Conservation (phyloP, 37 sponge, comb jelly and placozoan genomes). For the Mnemiopsis leidyi region DNA sequence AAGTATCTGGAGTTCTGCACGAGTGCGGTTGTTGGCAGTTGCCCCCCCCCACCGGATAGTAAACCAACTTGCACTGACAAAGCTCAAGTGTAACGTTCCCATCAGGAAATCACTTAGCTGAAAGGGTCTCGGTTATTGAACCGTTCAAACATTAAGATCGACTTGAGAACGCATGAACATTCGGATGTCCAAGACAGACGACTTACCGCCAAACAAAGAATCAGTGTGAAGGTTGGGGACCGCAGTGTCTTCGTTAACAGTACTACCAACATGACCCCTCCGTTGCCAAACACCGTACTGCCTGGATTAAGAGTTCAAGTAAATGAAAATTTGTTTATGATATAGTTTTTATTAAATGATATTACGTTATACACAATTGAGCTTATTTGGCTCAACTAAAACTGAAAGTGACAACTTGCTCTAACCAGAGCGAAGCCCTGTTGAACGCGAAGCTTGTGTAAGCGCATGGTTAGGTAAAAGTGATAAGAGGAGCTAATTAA, state of each 20-base stretch:
- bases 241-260: not conserved
- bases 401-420: too few relatives aligned
- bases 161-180: not conserved
- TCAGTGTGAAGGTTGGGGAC: constrained; percentile 4
- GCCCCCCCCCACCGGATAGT: not conserved
- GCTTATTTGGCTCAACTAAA: too few relatives aligned
- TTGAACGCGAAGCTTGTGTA: too few relatives aligned
- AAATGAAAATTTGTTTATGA: not conserved
- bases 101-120: constrained; percentile 40
- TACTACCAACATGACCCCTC: not conserved
- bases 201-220: not conserved
- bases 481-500: too few relatives aligned
- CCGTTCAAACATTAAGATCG: not conserved
- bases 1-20: not conserved
- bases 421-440: too few relatives aligned
- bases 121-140: not conserved
- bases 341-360: too few relatives aligned
- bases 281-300: constrained; percentile 9
- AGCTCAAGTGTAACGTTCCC: constrained; percentile 9
- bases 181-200: too few relatives aligned
- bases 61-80: constrained; percentile 10
- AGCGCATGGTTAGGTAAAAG: too few relatives aligned
- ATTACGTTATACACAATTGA: too few relatives aligned
- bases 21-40: not conserved
- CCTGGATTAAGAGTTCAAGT: not conserved